A percentile compares a stretch with the other conserved stretches of the same genome.
These are phyloP conservation scores for Semaprochilodus insignis DNA, from an alignment of 2,797 vertebrate genomes.

Conservation along the genomic window DNA sequence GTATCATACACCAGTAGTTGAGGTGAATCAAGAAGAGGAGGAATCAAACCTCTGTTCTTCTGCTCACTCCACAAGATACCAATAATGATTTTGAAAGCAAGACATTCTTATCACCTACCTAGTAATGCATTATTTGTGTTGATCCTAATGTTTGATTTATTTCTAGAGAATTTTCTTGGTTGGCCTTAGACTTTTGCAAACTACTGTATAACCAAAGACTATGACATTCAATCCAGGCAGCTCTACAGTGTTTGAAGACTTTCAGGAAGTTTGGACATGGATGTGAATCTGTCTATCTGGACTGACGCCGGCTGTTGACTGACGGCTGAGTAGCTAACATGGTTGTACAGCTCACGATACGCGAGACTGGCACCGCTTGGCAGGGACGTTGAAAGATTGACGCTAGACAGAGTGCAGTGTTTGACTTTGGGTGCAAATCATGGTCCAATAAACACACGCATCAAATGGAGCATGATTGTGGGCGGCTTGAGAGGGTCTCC, in stretches of 20 bases:
- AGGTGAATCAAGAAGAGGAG: neutral
- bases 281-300: neutral
- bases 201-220: neutral
- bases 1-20: neutral
- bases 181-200: neutral
- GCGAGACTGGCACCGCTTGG: conserved; percentile 25
- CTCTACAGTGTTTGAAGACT: conserved; percentile 6
- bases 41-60: neutral
- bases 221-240: neutral
- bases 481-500: conserved; percentile 12
- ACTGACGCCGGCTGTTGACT: neutral
- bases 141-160: neutral
- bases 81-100: neutral
- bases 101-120: too few species aligned
- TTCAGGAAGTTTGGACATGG: conserved; percentile 6
- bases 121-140: neutral
- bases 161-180: neutral
- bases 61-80: neutral
- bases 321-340: neutral
- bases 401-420: conserved; percentile 34
- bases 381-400: conserved; percentile 24
- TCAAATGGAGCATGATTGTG: conserved; percentile 44
- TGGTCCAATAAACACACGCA: conserved; percentile 45
- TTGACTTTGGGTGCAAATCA: conserved; percentile 40
- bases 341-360: neutral